A percentile compares a stretch with the other conserved stretches of the same genome.
Conservation (phyloP, 2,888 invertebrate genomes). For the Eupithecia abbreviata region DNA sequence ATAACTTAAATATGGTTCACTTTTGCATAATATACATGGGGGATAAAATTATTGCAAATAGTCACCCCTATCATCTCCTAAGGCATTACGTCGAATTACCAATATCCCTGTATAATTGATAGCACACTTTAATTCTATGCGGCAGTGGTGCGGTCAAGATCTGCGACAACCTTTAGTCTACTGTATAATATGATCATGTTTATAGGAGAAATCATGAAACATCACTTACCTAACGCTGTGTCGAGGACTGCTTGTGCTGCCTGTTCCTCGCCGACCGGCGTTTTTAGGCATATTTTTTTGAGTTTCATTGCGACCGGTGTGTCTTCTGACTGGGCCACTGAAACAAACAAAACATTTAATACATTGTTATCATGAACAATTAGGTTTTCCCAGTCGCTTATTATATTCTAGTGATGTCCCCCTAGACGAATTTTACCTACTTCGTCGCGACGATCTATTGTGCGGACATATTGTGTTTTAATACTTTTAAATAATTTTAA, state of each 20-base stretch:
- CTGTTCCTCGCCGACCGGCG: conserved; percentile 87
- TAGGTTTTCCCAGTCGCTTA: background rate
- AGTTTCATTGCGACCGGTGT: conserved; percentile 88
- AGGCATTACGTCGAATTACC: too few species aligned
- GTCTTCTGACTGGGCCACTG: conserved; percentile 87
- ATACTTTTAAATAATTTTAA: too few species aligned
- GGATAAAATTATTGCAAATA: too few species aligned
- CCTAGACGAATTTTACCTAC: too few species aligned
- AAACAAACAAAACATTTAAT: conserved; percentile 52
- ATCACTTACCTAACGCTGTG: conserved; percentile 84
- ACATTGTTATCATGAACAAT: background rate
- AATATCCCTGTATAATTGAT: background rate
- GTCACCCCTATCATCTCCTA: too few species aligned
- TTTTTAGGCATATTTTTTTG: conserved; percentile 89
- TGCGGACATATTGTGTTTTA: too few species aligned
- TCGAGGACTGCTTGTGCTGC: conserved; percentile 87
- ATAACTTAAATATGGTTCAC: too few species aligned
- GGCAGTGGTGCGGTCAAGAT: background rate
- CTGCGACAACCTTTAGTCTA: background rate
- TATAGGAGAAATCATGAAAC: background rate
- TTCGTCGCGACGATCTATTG: too few species aligned
- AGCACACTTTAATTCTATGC: background rate
- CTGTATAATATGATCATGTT: background rate
- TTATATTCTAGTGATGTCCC: too few species aligned
- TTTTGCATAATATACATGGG: too few species aligned